phyloP scores from a whole-genome alignment of 2,113 vertebrate genomes.

The Chauna torquata region DNA sequence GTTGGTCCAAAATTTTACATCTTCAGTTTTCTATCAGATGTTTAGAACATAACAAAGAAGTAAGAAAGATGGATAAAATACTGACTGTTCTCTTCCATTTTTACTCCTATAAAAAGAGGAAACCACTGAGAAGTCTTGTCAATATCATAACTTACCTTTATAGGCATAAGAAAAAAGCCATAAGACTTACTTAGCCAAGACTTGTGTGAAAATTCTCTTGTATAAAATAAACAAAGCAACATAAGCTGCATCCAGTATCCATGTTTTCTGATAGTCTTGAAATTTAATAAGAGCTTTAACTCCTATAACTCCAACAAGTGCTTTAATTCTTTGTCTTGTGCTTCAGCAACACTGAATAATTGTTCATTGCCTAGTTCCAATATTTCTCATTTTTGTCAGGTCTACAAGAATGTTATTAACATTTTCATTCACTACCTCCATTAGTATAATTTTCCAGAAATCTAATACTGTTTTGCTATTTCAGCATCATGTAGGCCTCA shows the following conservation, averaged over 20 bases:
- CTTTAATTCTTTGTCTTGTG: background rate
- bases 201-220: background rate
- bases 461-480: background rate
- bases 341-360: background rate
- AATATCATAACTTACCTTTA: background rate
- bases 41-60: background rate
- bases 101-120: background rate
- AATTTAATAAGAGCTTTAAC: background rate
- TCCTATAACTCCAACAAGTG: background rate
- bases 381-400: background rate
- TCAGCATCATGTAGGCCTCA: background rate
- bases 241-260: background rate
- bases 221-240: background rate
- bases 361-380: background rate
- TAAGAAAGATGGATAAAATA: background rate
- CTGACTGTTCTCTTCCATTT: background rate
- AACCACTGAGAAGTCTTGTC: background rate
- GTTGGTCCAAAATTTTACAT: background rate
- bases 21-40: background rate
- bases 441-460: background rate
- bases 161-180: background rate
- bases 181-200: background rate
- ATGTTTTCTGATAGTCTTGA: background rate
- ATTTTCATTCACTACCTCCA: background rate
- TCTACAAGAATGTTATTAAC: background rate